Percentiles rank a stretch among this genome's conserved stretches.
Conservation (phyloP, 35 echinoderm and acorn worm genomes). For the Acanthaster planci region DNA sequence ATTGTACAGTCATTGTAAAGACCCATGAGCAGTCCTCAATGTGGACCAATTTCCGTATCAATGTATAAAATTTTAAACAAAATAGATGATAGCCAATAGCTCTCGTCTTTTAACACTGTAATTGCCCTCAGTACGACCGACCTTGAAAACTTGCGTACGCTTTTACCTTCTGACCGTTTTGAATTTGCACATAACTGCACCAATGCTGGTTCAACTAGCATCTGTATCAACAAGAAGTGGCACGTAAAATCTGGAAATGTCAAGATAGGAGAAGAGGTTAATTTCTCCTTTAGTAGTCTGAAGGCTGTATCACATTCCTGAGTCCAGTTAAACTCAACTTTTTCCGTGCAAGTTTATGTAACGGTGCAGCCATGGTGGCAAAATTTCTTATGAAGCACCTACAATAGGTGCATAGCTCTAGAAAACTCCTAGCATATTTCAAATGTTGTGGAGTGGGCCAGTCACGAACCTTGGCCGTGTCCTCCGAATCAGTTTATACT, state of each 20-base stretch:
- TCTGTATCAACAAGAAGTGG: slow-evolving; percentile 50
- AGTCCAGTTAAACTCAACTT: slow-evolving; percentile 46
- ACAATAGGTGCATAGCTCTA: slow-evolving; percentile 60
- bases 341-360: slow-evolving; percentile 20
- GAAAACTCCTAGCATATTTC: slow-evolving; percentile 41
- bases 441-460: slow-evolving; percentile 2
- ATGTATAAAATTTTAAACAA: slow-evolving; percentile 45
- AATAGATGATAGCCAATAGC: slow-evolving; percentile 32
- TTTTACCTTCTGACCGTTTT: slow-evolving; percentile 20
- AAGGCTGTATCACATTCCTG: slow-evolving; percentile 65
- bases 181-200: slow-evolving; percentile 52
- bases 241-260: slow-evolving; percentile 24
- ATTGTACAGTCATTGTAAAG: slow-evolving; percentile 38
- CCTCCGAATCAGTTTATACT: slow-evolving; percentile 20
- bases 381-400: slow-evolving; percentile 43
- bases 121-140: slow-evolving; percentile 24
- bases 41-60: slow-evolving; percentile 14
- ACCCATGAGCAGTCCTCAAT: slow-evolving; percentile 39
- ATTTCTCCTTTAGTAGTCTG: slow-evolving; percentile 22
- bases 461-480: background rate
- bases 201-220: slow-evolving; percentile 40
- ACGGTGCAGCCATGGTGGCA: slow-evolving; percentile 30
- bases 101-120: slow-evolving; percentile 49
- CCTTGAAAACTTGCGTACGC: slow-evolving; percentile 25
- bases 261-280: slow-evolving; percentile 52